Base-by-base conservation (phyloP, 2,113 vertebrate species). In the Mixornis gularis region DNA sequence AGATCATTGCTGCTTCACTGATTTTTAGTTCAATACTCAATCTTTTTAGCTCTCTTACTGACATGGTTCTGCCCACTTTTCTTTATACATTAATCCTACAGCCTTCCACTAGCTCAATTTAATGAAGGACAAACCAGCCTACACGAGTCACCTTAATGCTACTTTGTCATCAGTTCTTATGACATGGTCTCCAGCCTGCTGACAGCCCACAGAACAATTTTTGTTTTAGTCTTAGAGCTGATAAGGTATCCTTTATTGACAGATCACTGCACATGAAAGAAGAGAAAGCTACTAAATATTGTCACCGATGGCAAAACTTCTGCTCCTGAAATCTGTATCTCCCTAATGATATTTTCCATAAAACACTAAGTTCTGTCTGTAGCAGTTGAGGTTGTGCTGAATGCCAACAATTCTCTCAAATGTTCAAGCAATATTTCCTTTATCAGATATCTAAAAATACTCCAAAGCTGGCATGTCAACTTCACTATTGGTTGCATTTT, bases 121-220 rank as follows among this genome's bases (percentile, higher is more conserved):
- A 94, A 93, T 58, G 87, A 87, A 74, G 80, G 92, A 76, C 87
- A 92, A 94, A 89, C 52, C 46, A 87, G 63, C 73, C 51, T 63
- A 65, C 32, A 84, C 9, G 1, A 78, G 64, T 89, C 74, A 94
- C 79, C 79, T 93, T 89, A 94, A 74, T 40, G 62, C 16, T 81
- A 64, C 46, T 94, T 92, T 87, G 85, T 48, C 82, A 94, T 87
- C 86, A 79, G 62, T 65, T 88, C 43, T 76, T 68, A 79, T 46
- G 46, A 86, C 84, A 68, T 44, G 7, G 44, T 88, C 52, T 84
- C 62, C 70, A 81, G 34, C 40, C 80, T 56, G 85, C 77, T 87
- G 83, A 87, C 87, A 93, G 62, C 38, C 49, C 81, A 80, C 40
- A 80, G 88, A 84, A 82, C 76, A 74, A 90, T 89, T 76, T 80